Evolutionary conservation across 2,113 vertebrate species (phyloP).

Genomic region (Plotosus lineatus): DNA sequence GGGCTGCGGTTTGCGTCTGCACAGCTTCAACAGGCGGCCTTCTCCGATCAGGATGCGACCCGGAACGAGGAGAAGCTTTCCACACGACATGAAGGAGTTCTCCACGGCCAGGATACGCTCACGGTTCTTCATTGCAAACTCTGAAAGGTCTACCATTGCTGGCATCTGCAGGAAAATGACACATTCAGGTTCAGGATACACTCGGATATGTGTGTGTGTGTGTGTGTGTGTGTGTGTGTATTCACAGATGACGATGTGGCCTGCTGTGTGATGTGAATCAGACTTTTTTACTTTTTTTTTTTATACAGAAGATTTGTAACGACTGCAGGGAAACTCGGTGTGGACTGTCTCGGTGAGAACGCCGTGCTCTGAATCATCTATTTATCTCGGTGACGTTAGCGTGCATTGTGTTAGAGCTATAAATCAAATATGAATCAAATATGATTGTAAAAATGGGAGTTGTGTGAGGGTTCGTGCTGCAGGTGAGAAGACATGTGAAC

Average conservation of each 20-base stretch:
- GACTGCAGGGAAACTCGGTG: too few species aligned
- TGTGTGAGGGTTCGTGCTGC: background rate
- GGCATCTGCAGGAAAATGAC: background rate
- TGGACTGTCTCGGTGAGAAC: too few species aligned
- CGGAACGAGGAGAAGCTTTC: conserved; percentile 70
- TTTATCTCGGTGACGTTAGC: too few species aligned
- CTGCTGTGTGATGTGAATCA: background rate
- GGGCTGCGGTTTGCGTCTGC: conserved; percentile 80
- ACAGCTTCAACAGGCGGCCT: conserved; percentile 84
- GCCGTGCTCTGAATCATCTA: too few species aligned
- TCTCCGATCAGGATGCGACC: conserved; percentile 86
- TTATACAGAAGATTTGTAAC: too few species aligned
- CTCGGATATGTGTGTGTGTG: background rate
- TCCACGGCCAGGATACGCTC: conserved; percentile 82
- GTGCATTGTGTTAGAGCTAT: too few species aligned
- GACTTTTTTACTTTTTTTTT: too few species aligned
- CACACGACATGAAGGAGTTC: conserved; percentile 75
- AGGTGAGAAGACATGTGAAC: background rate
- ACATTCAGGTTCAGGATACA: background rate
- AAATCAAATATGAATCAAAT: too few species aligned
- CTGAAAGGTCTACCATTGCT: conserved; percentile 72
- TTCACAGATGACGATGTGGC: background rate
- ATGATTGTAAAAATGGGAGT: too few species aligned
- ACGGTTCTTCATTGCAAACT: conserved; percentile 73
- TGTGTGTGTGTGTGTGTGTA: background rate